A percentile compares a stretch with the other conserved stretches of the same genome.
phyloP scores from a whole-genome alignment of 2,113 vertebrate species.

The Melanerpes aurifrons region DNA sequence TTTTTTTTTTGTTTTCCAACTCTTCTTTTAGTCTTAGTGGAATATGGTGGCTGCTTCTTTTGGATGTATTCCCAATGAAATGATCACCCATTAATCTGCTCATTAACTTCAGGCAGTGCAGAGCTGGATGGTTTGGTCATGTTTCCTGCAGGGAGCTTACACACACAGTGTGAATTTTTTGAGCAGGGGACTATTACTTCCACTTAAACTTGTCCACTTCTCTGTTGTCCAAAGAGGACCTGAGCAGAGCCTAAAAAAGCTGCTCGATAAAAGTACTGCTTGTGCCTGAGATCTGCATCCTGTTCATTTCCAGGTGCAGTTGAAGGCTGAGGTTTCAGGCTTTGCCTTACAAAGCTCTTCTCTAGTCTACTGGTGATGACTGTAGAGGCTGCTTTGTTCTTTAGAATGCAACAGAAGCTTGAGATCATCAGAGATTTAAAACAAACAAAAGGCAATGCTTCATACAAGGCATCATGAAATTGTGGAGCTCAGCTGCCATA shows the following conservation, averaged over 20 bases:
- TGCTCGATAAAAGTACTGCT: not conserved
- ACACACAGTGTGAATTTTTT: not conserved
- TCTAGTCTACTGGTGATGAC: not conserved
- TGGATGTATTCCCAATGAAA: not conserved
- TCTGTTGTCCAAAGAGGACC: not conserved
- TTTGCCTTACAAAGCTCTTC: not conserved
- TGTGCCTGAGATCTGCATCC: not conserved
- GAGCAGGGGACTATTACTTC: not conserved
- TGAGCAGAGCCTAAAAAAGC: not conserved
- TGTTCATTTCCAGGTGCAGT: not conserved
- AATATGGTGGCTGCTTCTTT: not conserved
- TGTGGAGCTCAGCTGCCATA: not conserved
- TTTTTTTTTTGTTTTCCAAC: not conserved
- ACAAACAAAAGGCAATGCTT: not conserved
- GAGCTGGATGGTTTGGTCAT: not conserved
- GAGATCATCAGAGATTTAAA: not conserved
- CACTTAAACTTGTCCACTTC: rapidly evolving
- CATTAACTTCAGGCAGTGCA: not conserved
- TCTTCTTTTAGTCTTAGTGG: not conserved
- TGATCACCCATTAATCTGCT: not conserved
- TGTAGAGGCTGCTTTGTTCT: not conserved
- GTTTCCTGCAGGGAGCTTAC: not conserved
- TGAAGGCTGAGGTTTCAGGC: not conserved
- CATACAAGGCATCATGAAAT: not conserved
- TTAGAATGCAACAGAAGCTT: not conserved